phyloP scores from a whole-genome alignment of 2,888 invertebrate genomes.

The Drosophila atripex region DNA sequence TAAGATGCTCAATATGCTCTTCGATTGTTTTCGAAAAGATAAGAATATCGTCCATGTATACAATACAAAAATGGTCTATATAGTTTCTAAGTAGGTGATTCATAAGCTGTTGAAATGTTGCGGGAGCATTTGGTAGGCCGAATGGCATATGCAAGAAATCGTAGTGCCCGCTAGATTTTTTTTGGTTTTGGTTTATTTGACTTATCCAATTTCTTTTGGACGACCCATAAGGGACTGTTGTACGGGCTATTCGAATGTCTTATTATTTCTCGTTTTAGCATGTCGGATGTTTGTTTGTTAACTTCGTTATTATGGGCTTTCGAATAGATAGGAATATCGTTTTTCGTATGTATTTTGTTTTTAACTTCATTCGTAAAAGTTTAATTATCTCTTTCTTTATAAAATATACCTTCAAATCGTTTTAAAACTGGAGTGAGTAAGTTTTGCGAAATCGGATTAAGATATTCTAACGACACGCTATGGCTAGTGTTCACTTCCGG shows the following conservation, averaged over 20 bases:
- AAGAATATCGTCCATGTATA: slow-evolving; percentile 9
- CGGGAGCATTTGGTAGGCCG: neutral
- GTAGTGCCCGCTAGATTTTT: too few relatives aligned
- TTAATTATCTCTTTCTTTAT: neutral
- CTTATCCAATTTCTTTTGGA: neutral
- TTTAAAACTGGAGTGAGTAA: neutral
- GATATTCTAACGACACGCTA: neutral
- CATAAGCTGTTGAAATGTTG: slow-evolving; percentile 1
- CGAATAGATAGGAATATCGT: neutral
- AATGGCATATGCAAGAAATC: slow-evolving; percentile 1
- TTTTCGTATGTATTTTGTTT: neutral
- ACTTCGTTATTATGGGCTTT: slow-evolving; percentile 7
- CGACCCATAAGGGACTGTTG: slow-evolving; percentile 9
- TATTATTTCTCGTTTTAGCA: slow-evolving; percentile 10
- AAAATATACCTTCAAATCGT: neutral
- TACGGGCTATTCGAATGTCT: slow-evolving; percentile 4
- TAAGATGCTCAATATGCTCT: slow-evolving; percentile 1
- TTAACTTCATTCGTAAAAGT: neutral
- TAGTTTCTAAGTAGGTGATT: neutral
- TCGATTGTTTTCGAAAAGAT: slow-evolving; percentile 11
- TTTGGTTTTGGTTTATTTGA: neutral
- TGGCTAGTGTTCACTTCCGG: neutral
- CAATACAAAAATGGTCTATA: slow-evolving; percentile 1
- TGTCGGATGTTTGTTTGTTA: slow-evolving; percentile 2
- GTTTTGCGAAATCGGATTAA: neutral